Evolutionary conservation across 2,888 invertebrate genomes (phyloP), one percentile per base, ranked within the genome.

Genomic region (Deilephila elpenor): DNA sequence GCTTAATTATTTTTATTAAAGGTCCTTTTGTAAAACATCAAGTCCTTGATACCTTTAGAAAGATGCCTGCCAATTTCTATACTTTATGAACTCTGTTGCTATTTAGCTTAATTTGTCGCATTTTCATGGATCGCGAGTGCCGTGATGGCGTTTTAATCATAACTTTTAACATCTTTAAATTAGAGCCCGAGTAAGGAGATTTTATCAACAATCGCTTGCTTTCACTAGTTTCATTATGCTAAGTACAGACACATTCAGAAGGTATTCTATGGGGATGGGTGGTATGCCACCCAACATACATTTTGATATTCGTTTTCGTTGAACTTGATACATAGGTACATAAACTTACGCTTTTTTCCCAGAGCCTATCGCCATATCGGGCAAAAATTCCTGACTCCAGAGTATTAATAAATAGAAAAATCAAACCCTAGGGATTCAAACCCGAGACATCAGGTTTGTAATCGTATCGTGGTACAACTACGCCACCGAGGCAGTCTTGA

Each of bases 91-190:
- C 70, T 85, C 88, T 88, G 76, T 78, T 59, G 34, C 29, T 56
- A 74, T 53, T 71, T 78, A 70, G 51, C 19, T 76, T 79, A 87
- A 90, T 89, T 90, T 87, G 85, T 82, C 80, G 74, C 78, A 78
- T 86, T 91, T 91, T 87, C 84, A 91, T 84, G 87, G 83, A 74
- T 56, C 75, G 64, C 84, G 78, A 88, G 84, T 82, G 79, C 77
- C 78, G 80, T 78, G 71, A 79, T 75, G 79, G 78, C 76, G 74
- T 73, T 6, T 70, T 75, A 71, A 75, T 72, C 59, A 72, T 14
- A 60, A 56, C 56, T 64, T 71, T 72, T 70, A 70, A 37, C 62
- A 25, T 61, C 25, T 62, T 64, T 72, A 56, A 56, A 64, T 72
- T 72, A 72, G 19, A 51, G 8, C 34, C 53, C 56, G 5, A 32